A percentile compares a stretch with the other conserved stretches of the same genome.
phyloP scores from a whole-genome alignment of 2,797 vertebrate species.

The Gymnocypris eckloni region DNA sequence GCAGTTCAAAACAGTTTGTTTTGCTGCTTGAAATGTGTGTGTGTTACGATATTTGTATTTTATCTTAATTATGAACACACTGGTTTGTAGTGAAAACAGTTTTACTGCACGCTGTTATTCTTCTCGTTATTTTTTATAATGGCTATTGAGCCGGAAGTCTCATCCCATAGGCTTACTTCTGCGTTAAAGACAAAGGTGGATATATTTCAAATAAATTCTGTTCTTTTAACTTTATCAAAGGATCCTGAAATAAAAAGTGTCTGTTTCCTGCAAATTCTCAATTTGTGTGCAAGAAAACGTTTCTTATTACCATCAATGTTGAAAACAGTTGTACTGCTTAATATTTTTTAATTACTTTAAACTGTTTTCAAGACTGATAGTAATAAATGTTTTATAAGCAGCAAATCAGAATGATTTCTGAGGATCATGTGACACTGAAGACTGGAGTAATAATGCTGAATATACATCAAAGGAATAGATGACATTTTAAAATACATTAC shows the following conservation, averaged over 20 bases:
- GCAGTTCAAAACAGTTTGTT: too few relatives aligned
- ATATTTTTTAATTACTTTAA: neutral
- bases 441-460: neutral
- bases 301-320: neutral
- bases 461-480: neutral
- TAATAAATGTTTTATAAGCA: neutral
- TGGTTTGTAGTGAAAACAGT: too few relatives aligned
- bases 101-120: too few relatives aligned
- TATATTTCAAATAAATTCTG: neutral
- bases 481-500: neutral
- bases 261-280: neutral
- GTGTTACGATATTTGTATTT: too few relatives aligned
- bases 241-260: neutral
- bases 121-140: too few relatives aligned
- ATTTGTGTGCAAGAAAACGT: neutral
- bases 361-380: neutral
- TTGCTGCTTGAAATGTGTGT: too few relatives aligned
- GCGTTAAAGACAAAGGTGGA: too few relatives aligned
- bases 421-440: neutral
- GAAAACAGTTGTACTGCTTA: neutral
- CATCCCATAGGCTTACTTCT: too few relatives aligned
- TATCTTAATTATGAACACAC: too few relatives aligned
- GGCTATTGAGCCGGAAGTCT: too few relatives aligned
- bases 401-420: neutral
- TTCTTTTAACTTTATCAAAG: neutral